A percentile compares a stretch with the other conserved stretches of the same genome.
Evolutionary conservation across 2,113 vertebrate genomes (phyloP).

Genomic region (Maccullochella peelii): DNA sequence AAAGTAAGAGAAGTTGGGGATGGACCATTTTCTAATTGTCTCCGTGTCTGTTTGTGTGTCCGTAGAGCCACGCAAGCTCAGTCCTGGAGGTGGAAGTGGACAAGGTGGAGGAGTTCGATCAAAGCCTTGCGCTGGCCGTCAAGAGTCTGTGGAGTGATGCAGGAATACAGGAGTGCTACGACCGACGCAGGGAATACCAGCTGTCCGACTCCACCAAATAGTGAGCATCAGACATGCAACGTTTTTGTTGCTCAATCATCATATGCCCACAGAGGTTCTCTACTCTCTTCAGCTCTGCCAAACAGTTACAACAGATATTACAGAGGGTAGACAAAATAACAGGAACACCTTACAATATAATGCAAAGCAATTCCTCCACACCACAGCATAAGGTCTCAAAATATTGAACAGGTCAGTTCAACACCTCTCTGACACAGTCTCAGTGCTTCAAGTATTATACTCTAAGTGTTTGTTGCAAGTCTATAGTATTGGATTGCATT

Average conservation of each 20-base stretch:
- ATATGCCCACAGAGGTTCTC: background rate
- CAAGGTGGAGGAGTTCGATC: conserved; percentile 82
- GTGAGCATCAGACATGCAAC: conserved; percentile 75
- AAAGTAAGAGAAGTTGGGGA: background rate
- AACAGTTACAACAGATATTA: background rate
- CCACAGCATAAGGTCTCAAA: background rate
- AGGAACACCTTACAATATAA: background rate
- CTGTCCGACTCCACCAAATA: conserved; percentile 91
- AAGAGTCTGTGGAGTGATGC: conserved; percentile 87
- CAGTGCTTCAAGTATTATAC: background rate
- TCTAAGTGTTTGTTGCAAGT: background rate
- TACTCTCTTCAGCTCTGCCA: background rate
- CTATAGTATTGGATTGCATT: too few relatives aligned
- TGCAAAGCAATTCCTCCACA: background rate
- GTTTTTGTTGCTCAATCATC: background rate
- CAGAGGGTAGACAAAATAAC: background rate
- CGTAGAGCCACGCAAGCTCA: conserved; percentile 81
- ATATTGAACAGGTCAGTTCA: background rate
- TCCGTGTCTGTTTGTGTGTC: conserved; percentile 1
- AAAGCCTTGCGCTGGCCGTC: conserved; percentile 81
- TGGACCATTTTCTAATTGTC: background rate
- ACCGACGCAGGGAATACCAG: conserved; percentile 88
- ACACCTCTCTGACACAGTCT: background rate
- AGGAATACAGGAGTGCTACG: conserved; percentile 88
- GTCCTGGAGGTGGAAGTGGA: conserved; percentile 88